Evolutionary conservation across 2,113 vertebrate species (phyloP), one percentile per base, ranked within the genome.

Genomic region (Cavia aperea): DNA sequence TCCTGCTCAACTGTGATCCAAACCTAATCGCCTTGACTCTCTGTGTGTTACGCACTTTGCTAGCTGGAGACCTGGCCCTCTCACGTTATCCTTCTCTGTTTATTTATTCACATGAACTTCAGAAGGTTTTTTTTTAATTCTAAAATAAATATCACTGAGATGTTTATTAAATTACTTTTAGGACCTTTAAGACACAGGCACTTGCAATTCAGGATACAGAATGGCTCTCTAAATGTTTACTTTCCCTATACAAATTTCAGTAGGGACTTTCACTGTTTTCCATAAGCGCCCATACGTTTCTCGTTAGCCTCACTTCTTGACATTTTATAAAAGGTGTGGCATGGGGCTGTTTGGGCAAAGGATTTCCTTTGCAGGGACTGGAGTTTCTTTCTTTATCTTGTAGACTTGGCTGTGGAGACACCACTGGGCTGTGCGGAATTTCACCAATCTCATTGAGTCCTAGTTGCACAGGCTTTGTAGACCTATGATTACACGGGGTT

Each of bases 101-200:
- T 81, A 68, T 68, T 86, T 95, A 91, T 94, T 93, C 68, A 51
- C 75, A 63, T 81, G 87, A 91, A 93, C 89, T 96, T 96, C 66
- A 95, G 84, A 93, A 62, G 36, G 39, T 46, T 60, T 92, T 62
- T 54, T 77, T 58, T 58, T 72, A 81, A 96, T 86, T 89, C 86
- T 73, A 86, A 93, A 91, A 87, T 73, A 95, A 95, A 97, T 95
- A 95, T 88, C 94, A 94, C 43, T 56, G 86, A 82, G 65, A 58
- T 92, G 70, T 88, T 91, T 91, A 95, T 92, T 88, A 77, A 93
- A 54, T 91, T 75, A 90, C 79, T 89, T 94, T 88, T 63, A 92
- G 58, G 60, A 39, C 91, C 82, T 96, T 93, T 84, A 89, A 78
- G 83, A 92, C 86, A 83, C 2, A 88, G 63, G 39, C 36, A 39